A percentile compares a stretch with the other conserved stretches of the same genome.
These are phyloP conservation scores for Prochilodus magdalenae DNA, from an alignment of 2,113 vertebrate genomes.

Conservation along the genomic window DNA sequence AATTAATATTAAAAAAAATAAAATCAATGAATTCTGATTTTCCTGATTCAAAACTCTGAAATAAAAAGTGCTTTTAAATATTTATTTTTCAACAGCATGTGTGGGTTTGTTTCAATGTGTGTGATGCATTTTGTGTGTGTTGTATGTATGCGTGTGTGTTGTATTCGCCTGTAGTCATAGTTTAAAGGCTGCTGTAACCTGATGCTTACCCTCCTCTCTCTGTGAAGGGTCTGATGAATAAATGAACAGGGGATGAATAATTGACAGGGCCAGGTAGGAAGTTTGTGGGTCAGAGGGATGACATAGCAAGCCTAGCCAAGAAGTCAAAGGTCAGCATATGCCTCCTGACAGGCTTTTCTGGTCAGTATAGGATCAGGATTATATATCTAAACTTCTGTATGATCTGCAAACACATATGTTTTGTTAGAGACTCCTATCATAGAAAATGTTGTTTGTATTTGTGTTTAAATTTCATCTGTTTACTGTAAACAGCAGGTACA, in stretches of 20 bases:
- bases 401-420: not conserved
- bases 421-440: not conserved
- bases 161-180: not conserved
- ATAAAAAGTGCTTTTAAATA: too few relatives aligned
- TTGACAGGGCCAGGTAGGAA: conserved; percentile 48
- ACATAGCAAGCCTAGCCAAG: not conserved
- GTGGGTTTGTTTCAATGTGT: not conserved
- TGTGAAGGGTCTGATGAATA: conserved; percentile 19
- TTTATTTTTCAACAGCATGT: too few relatives aligned
- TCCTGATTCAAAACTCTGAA: too few relatives aligned
- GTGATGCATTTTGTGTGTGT: not conserved
- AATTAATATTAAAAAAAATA: too few relatives aligned
- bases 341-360: conserved; percentile 1
- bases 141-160: conserved; percentile 41
- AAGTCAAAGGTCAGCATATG: conserved; percentile 30
- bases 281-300: conserved; percentile 83
- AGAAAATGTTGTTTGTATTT: not conserved
- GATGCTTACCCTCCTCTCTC: conserved; percentile 40
- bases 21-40: too few relatives aligned
- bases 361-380: conserved; percentile 3
- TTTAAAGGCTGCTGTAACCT: conserved; percentile 6
- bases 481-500: not conserved
- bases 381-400: not conserved
- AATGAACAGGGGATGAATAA: conserved; percentile 52
- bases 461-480: not conserved